Conservation (phyloP, 2,797 vertebrate genomes). For the Allobates femoralis region DNA sequence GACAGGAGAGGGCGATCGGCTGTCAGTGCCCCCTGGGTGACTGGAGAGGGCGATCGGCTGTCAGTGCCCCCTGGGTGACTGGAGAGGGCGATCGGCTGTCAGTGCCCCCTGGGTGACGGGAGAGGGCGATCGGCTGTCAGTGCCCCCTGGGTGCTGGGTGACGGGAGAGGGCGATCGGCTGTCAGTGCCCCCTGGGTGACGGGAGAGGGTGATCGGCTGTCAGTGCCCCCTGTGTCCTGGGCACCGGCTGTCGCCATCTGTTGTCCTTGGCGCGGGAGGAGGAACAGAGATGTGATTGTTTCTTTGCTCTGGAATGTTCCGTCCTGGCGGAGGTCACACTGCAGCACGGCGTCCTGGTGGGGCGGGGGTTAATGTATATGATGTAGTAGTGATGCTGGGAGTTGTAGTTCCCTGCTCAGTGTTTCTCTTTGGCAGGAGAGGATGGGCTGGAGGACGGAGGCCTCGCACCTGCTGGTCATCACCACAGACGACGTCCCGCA, state of each 20-base stretch:
- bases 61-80: too few relatives aligned
- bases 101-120: too few relatives aligned
- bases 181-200: too few relatives aligned
- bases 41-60: too few relatives aligned
- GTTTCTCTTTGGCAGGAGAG: conserved; percentile 77
- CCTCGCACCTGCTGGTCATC: conserved; percentile 93
- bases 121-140: too few relatives aligned
- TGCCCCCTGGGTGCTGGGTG: too few relatives aligned
- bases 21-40: too few relatives aligned
- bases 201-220: too few relatives aligned
- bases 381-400: not conserved
- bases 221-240: too few relatives aligned
- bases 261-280: not conserved
- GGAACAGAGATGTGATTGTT: conserved; percentile 15
- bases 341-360: too few relatives aligned
- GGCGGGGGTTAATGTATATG: not conserved
- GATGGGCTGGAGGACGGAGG: conserved; percentile 96
- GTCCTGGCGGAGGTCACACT: not conserved
- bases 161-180: too few relatives aligned
- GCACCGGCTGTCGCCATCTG: not conserved
- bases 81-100: not conserved
- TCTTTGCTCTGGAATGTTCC: not conserved
- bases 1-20: too few relatives aligned
- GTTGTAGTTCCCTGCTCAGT: not conserved
- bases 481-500: conserved; percentile 94